Evolutionary conservation across 2,797 vertebrate genomes (phyloP), one percentile per base, ranked within the genome.

Genomic region (Periparus ater): DNA sequence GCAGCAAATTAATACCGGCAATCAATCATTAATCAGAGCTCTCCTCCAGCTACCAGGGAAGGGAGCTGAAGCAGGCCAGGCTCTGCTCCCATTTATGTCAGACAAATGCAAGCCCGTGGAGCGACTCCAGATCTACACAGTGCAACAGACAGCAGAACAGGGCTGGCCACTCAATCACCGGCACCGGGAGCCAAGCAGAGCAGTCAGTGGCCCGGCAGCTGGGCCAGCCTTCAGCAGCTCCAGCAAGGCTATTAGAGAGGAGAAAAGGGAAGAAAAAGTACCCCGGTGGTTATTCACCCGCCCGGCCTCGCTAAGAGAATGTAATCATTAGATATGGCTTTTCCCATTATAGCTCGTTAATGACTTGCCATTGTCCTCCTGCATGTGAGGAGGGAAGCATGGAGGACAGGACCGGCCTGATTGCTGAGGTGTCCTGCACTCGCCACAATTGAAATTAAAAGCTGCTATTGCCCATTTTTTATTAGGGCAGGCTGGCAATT

Each of bases 291-390:
- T 91, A 66, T 87, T 89, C 84, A 68, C 82, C 81, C 27, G 1
- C 81, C 90, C 67, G 3, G 92, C 82, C 94, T 75, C 11, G 40
- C 89, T 75, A 88, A 93, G 85, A 65, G 83, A 95, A 94, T 91
- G 93, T 51, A 66, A 84, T 85, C 57, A 38, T 89, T 91, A 94
- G 89, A 95, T 90, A 96, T 2, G 82, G 85, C 65, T 73, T 93
- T 95, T 92, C 93, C 83, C 79, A 95, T 96, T 96, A 93, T 60
- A 65, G 80, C 42, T 54, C 32, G 30, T 83, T 95, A 95, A 94
- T 91, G 94, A 93, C 61, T 94, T 94, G 89, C 93, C 79, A 90
- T 96, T 96, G 94, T 96, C 92, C 92, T 93, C 88, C 3, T 91
- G 19, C 38, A 4, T 8, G 62, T 1, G 72, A 72, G 68, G 89